These are phyloP conservation scores for Orthosia gothica DNA, from an alignment of 2,888 invertebrate genomes.

Conservation along the genomic window DNA sequence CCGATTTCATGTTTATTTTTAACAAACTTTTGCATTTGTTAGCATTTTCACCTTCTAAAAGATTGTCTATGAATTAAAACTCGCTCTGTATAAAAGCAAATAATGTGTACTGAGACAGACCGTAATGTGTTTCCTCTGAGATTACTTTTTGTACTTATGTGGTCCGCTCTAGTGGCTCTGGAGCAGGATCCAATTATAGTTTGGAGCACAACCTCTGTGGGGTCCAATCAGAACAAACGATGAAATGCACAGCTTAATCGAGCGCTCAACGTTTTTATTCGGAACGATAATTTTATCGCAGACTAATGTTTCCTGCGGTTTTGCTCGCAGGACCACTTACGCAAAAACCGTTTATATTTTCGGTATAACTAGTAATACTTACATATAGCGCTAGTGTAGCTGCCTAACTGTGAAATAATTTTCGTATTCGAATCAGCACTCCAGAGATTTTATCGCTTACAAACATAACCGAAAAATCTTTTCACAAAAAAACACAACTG, in stretches of 20 bases:
- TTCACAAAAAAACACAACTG: too few species aligned
- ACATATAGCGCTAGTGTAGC: too few species aligned
- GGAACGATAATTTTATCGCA: not conserved
- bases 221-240: conserved; percentile 41
- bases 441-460: too few species aligned
- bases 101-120: conserved; percentile 21
- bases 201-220: conserved; percentile 10
- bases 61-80: not conserved
- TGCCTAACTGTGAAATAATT: too few species aligned
- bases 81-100: conserved; percentile 21
- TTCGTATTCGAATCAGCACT: too few species aligned
- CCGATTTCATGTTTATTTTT: too few species aligned
- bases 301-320: too few species aligned
- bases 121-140: conserved; percentile 21
- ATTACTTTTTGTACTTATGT: conserved; percentile 48
- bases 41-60: not conserved
- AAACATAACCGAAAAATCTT: too few species aligned
- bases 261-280: not conserved
- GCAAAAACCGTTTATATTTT: not conserved
- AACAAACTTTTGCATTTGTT: too few species aligned
- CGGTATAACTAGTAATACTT: not conserved
- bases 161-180: conserved; percentile 16
- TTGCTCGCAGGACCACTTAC: too few species aligned
- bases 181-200: conserved; percentile 34
- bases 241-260: conserved; percentile 14